Conservation (phyloP, 2,113 vertebrate species). For the Azemiops feae region DNA sequence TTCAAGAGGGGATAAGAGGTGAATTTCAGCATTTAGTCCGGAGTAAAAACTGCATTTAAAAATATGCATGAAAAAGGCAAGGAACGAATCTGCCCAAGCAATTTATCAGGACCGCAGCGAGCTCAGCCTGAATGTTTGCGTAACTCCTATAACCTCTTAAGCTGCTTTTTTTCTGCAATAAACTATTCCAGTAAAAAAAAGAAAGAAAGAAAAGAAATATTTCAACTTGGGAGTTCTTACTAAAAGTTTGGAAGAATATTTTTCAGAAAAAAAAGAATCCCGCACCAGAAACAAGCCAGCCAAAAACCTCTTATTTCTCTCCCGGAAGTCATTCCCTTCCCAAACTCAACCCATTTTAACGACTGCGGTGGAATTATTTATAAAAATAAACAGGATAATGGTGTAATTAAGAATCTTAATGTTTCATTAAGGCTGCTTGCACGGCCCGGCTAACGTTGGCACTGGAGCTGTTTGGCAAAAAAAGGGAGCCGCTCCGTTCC, state of each 20-base stretch:
- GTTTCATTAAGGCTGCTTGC: slow-evolving; percentile 61
- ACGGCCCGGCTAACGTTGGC: slow-evolving; percentile 27
- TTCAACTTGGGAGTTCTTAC: background rate
- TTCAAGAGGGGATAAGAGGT: background rate
- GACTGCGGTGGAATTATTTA: slow-evolving; percentile 69
- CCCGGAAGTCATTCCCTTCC: slow-evolving; percentile 59
- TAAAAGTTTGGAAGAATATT: slow-evolving; percentile 18
- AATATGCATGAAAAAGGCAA: background rate
- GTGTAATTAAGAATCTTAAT: slow-evolving; percentile 64
- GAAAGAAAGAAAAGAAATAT: background rate
- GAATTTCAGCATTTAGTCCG: background rate
- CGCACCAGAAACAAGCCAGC: slow-evolving; percentile 55
- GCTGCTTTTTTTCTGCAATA: background rate
- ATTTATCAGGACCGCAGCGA: background rate
- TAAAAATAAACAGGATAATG: slow-evolving; percentile 70
- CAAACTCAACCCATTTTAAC: slow-evolving; percentile 62
- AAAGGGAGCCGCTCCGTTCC: slow-evolving; percentile 5
- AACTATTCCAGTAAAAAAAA: slow-evolving; percentile 2
- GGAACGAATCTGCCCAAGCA: background rate
- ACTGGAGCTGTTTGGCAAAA: background rate
- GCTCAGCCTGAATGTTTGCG: too few relatives aligned
- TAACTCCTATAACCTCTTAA: background rate
- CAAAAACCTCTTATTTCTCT: slow-evolving; percentile 47
- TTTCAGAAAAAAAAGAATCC: slow-evolving; percentile 18
- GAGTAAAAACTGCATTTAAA: too few relatives aligned